phyloP scores from a whole-genome alignment of 2,888 invertebrate genomes.

The Notocelia uddmanniana region DNA sequence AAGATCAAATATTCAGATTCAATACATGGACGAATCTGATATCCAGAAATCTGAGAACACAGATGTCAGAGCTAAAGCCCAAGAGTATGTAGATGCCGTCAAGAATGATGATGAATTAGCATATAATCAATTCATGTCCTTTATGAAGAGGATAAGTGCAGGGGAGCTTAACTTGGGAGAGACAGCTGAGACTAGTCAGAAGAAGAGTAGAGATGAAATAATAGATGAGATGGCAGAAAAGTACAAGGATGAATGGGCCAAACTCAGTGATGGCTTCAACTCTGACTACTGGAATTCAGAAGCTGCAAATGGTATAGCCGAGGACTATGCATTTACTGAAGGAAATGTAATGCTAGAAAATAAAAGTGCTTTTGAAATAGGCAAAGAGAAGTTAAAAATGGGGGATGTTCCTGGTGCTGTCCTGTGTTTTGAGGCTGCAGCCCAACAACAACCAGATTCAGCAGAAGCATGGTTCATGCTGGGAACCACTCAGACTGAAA shows the following conservation, averaged over 20 bases:
- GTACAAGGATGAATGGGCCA: constrained; percentile 92
- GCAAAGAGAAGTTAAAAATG: constrained; percentile 91
- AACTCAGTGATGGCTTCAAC: constrained; percentile 86
- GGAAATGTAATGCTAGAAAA: constrained; percentile 94
- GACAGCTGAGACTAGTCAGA: constrained; percentile 69
- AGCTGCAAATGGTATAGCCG: constrained; percentile 74
- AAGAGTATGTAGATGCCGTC: constrained; percentile 85
- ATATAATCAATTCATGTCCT: constrained; percentile 93
- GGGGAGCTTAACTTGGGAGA: constrained; percentile 87
- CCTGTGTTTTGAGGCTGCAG: constrained; percentile 98
- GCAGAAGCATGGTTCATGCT: constrained; percentile 94
- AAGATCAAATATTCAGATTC: constrained; percentile 69
- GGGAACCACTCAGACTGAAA: constrained; percentile 98
- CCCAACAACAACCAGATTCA: constrained; percentile 91
- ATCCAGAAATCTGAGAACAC: constrained; percentile 60
- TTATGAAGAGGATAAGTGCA: constrained; percentile 92
- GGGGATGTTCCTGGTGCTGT: constrained; percentile 98
- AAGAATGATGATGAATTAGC: constrained; percentile 89
- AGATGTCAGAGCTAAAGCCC: constrained; percentile 83
- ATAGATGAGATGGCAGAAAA: constrained; percentile 85
- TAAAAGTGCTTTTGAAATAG: constrained; percentile 93
- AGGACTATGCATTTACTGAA: constrained; percentile 92
- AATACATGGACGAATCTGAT: constrained; percentile 75
- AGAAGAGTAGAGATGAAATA: constrained; percentile 73
- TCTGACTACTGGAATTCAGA: constrained; percentile 89